Evolutionary conservation across 2,797 vertebrate species (phyloP).

Genomic region (Pangasius djambal): DNA sequence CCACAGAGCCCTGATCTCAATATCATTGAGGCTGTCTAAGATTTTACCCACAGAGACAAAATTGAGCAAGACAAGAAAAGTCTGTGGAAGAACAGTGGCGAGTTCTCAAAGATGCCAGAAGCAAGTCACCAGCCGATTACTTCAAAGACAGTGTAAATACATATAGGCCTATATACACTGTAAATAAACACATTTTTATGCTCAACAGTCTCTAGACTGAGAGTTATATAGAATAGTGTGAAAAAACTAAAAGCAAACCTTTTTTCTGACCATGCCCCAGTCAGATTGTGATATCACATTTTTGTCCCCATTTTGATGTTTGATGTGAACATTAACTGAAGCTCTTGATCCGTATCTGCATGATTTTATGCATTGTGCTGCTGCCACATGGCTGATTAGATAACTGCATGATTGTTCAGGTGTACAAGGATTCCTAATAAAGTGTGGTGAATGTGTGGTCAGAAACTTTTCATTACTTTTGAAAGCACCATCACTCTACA

Average conservation of each 20-base stretch:
- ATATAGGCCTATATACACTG: not conserved
- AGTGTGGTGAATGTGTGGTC: not conserved
- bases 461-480: not conserved
- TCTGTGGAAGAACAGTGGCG: slow-evolving; percentile 9
- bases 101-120: not conserved
- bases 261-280: not conserved
- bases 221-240: not conserved
- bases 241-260: not conserved
- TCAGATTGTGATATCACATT: not conserved
- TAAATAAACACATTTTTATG: not conserved
- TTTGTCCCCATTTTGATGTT: not conserved
- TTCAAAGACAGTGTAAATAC: not conserved
- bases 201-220: not conserved
- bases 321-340: not conserved
- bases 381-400: not conserved
- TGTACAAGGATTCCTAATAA: not conserved
- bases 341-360: not conserved
- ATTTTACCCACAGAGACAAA: not conserved
- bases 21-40: not conserved
- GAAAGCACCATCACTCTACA: not conserved
- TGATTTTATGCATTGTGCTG: not conserved
- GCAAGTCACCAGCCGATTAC: not conserved
- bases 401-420: not conserved
- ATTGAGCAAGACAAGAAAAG: not conserved
- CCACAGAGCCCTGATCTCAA: not conserved